Conservation (phyloP, 2,797 vertebrate genomes). For the Enteromius viviparus region DNA sequence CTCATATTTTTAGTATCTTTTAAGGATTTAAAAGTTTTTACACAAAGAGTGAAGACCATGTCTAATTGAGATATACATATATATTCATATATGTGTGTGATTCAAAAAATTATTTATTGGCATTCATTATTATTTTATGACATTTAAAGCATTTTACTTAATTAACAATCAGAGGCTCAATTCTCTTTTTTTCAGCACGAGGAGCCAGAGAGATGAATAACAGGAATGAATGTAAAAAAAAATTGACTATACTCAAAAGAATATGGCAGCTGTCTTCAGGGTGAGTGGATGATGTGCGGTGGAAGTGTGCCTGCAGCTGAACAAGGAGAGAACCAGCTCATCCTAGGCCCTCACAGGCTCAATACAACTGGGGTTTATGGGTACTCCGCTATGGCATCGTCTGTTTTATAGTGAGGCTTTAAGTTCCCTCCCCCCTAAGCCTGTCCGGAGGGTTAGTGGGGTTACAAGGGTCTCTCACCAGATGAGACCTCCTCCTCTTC, state of each 20-base stretch:
- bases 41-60: not conserved
- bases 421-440: conserved; percentile 17
- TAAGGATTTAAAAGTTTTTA: not conserved
- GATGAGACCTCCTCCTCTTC: conserved; percentile 82
- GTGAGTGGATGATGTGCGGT: conserved; percentile 51
- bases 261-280: conserved; percentile 52
- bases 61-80: not conserved
- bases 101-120: not conserved
- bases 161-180: not conserved
- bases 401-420: conserved; percentile 48
- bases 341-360: conserved; percentile 31
- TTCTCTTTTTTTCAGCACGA: conserved; percentile 46
- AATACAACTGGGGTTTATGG: conserved; percentile 27
- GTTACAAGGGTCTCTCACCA: conserved; percentile 92
- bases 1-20: not conserved
- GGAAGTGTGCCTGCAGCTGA: conserved; percentile 43
- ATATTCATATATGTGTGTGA: too few species aligned
- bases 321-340: conserved; percentile 39
- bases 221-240: conserved; percentile 28
- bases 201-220: not conserved
- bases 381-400: conserved; percentile 60
- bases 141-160: not conserved
- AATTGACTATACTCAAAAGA: conserved; percentile 59
- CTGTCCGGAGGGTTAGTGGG: conserved; percentile 47
- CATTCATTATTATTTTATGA: not conserved